phyloP scores from a whole-genome alignment of 2,113 vertebrate species.

The Apteryx owenii region DNA sequence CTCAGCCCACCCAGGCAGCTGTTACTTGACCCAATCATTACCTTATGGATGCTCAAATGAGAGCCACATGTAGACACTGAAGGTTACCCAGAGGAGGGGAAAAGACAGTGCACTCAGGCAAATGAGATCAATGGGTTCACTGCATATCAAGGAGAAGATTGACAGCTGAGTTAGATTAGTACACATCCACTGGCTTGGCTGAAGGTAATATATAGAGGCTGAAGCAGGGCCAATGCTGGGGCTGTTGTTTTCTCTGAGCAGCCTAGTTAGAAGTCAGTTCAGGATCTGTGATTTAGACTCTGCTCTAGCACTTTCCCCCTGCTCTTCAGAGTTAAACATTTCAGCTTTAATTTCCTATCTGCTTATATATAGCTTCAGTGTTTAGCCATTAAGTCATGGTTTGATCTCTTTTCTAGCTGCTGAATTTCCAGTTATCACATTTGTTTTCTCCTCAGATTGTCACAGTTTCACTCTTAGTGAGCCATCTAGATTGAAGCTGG shows the following conservation, averaged over 20 bases:
- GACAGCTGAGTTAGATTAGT: background rate
- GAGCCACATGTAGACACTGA: background rate
- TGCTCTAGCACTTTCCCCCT: background rate
- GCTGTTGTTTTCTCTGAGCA: accelerated
- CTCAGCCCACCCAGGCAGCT: background rate
- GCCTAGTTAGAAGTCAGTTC: background rate
- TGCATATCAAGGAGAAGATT: background rate
- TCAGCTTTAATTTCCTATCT: background rate
- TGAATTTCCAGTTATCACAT: accelerated
- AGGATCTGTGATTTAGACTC: background rate
- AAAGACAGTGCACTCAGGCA: background rate
- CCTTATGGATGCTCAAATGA: background rate
- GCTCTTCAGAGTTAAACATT: background rate
- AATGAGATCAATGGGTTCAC: background rate
- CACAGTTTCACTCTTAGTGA: background rate
- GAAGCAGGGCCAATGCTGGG: too few relatives aligned
- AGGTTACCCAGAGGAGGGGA: background rate
- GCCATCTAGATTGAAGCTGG: background rate
- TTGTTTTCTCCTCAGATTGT: background rate
- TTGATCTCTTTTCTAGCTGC: background rate
- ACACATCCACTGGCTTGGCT: background rate
- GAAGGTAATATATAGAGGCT: background rate
- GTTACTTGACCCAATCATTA: accelerated
- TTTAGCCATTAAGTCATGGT: accelerated
- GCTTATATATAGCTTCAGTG: background rate